Evolutionary conservation across 35 echinoderm and acorn worm species (phyloP), one percentile per base, ranked within the genome.

Genomic region (Amphiura filiformis): DNA sequence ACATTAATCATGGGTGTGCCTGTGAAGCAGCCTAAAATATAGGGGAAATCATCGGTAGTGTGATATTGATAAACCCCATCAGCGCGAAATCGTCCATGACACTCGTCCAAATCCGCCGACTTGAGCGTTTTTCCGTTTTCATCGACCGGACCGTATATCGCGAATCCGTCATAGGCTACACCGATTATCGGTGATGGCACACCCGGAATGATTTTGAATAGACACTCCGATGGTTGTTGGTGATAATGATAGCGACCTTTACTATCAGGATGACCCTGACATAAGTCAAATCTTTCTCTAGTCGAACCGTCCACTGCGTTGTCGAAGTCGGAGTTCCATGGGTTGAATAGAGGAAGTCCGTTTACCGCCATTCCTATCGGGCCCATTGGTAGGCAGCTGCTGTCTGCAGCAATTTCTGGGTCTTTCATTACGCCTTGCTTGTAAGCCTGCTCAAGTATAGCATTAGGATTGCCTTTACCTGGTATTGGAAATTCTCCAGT

Each of bases 21-120:
- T 26, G 76, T 87, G 90, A 82, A 98, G 39, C 96, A 98, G 36
- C 96, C 96, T 35, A 98, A 75, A 44, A 94, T 83, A 80, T 98
- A 98, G 30, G 96, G 92, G 56, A 92, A 98, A 41, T 98, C 92
- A 17, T 32, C 76, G 13, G 96, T 98, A 20, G 87, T 84, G 77
- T 98, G 96, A 89, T 98, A 98, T 32, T 84, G 89, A 82, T 98
- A 98, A 5, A 76, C 56, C 2, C 80, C 76, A 35, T 90, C 42
- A 23, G 84, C 92, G 28, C 61, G 61, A 31, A 52, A 61, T 41
- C 82, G 42, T 30, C 93, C 93, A 75, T 94, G 93, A 65, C 93
- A 94, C 18, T 47, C 80, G 39, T 94, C 88, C 13, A 94, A 79
- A 82, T 94, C 93, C 2, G 84, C 82, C 20, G 93, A 87, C 36